A percentile compares a stretch with the other conserved stretches of the same genome.
phyloP scores from a whole-genome alignment of 2,113 vertebrate genomes.

The Oryctolagus cuniculus region mOryCun1.1 NC_091439.1:33501501-33502000 shows the following conservation, averaged over 20 bases:
- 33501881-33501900: neutral
- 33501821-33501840: neutral
- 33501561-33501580: neutral
- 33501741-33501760: neutral
- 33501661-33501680: neutral
- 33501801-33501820: constrained; percentile 14
- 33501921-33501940: neutral
- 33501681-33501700: neutral
- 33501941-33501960: neutral
- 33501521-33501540: neutral
- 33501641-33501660: neutral
- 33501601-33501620: neutral
- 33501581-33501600: neutral
- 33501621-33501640: neutral
- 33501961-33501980: neutral
- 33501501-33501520: neutral
- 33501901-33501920: neutral
- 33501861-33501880: neutral
- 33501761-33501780: neutral
- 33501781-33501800: neutral
- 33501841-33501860: neutral
- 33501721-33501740: neutral
- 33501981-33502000: neutral
- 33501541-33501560: neutral
- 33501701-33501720: neutral